These are phyloP conservation scores for Amiota mariae DNA, from an alignment of 2,888 invertebrate species.

Conservation along the genomic window DNA sequence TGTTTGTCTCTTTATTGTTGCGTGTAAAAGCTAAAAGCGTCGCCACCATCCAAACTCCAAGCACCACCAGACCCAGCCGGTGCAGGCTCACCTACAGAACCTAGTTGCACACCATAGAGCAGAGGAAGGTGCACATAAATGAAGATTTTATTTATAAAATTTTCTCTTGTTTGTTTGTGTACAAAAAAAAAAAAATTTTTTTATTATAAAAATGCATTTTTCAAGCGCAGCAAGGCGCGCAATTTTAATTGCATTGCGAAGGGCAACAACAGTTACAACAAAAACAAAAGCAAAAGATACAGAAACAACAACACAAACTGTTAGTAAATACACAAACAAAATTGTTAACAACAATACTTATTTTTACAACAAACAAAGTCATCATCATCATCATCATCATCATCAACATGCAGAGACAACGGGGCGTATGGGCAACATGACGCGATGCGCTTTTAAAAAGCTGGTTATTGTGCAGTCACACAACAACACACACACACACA, in stretches of 20 bases:
- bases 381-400: conserved; percentile 15
- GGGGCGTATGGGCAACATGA: conserved; percentile 23
- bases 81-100: neutral
- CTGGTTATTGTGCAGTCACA: conserved; percentile 3
- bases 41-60: too few species aligned
- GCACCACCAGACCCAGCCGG: neutral
- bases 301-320: neutral
- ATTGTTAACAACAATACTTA: neutral
- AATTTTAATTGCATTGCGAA: conserved; percentile 56
- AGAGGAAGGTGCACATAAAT: conserved; percentile 20
- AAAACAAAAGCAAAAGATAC: neutral
- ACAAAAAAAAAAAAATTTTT: neutral
- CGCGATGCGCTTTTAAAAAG: neutral
- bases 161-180: too few species aligned
- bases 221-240: conserved; percentile 50
- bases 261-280: neutral
- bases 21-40: neutral
- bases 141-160: conserved; percentile 16
- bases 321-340: neutral
- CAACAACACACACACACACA: neutral
- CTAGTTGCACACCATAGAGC: neutral
- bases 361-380: conserved; percentile 14
- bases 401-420: conserved; percentile 1
- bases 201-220: conserved; percentile 27
- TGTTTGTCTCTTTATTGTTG: conserved; percentile 25